Conservation (phyloP, 2,888 invertebrate species). For the Theretra japonica region DNA sequence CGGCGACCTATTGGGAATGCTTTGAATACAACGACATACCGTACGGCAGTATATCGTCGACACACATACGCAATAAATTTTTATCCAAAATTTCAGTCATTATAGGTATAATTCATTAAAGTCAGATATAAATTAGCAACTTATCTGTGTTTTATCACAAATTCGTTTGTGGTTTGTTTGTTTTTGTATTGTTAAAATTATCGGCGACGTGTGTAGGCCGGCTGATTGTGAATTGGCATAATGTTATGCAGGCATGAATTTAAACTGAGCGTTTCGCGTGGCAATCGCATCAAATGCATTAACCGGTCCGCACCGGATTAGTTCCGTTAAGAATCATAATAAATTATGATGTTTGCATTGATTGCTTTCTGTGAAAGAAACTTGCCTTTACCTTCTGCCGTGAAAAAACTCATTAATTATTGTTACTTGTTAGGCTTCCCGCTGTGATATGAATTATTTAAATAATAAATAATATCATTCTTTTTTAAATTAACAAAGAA, state of each 20-base stretch:
- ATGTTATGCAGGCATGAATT: not conserved
- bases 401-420: not conserved
- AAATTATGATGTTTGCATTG: not conserved
- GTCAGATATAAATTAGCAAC: too few relatives aligned
- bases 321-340: not conserved
- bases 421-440: not conserved
- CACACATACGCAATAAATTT: too few relatives aligned
- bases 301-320: not conserved
- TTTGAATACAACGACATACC: too few relatives aligned
- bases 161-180: too few relatives aligned
- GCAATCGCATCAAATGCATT: constrained; percentile 3
- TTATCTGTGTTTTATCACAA: too few relatives aligned
- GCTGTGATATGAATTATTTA: not conserved
- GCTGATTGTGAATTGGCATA: not conserved
- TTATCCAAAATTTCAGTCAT: too few relatives aligned
- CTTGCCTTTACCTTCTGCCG: not conserved
- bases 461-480: too few relatives aligned
- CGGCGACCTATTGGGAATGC: too few relatives aligned
- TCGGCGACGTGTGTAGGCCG: not conserved
- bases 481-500: too few relatives aligned
- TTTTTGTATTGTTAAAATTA: too few relatives aligned
- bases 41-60: too few relatives aligned
- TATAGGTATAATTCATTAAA: too few relatives aligned
- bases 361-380: not conserved
- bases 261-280: not conserved